Evolutionary conservation across 2,113 vertebrate species (phyloP).

Genomic region (Hypomesus transpacificus): DNA sequence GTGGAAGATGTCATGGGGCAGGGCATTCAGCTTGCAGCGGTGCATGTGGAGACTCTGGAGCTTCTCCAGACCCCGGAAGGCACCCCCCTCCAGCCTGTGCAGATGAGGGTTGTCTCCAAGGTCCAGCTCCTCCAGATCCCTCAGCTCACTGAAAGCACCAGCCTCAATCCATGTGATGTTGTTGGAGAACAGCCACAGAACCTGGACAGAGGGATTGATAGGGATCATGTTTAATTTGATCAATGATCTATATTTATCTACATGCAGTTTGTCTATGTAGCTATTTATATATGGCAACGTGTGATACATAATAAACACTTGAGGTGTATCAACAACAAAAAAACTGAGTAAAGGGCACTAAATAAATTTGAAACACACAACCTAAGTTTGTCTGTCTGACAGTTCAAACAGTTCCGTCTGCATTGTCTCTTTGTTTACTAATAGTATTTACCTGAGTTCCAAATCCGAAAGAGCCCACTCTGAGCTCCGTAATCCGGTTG

Average conservation of each 20-base stretch:
- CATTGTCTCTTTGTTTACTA: too few relatives aligned
- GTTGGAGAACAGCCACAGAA: slow-evolving; percentile 97
- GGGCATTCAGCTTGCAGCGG: slow-evolving; percentile 86
- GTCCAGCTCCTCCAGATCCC: slow-evolving; percentile 94
- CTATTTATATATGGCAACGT: too few relatives aligned
- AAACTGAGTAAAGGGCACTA: too few relatives aligned
- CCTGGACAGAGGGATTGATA: slow-evolving; percentile 44
- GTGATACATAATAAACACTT: too few relatives aligned
- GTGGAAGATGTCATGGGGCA: slow-evolving; percentile 88
- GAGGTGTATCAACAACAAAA: too few relatives aligned
- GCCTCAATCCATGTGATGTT: slow-evolving; percentile 94
- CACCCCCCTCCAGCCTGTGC: slow-evolving; percentile 85
- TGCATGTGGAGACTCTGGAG: slow-evolving; percentile 96
- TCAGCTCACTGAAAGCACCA: slow-evolving; percentile 90
- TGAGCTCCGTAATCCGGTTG: slow-evolving; percentile 91
- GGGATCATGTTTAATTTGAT: not conserved
- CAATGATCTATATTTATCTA: slow-evolving; percentile 4
- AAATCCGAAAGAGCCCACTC: slow-evolving; percentile 91
- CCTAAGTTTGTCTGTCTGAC: too few relatives aligned
- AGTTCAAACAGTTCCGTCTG: too few relatives aligned
- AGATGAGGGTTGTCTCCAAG: slow-evolving; percentile 91
- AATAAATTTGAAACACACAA: too few relatives aligned
- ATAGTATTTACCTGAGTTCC: slow-evolving; percentile 74
- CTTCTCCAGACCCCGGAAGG: slow-evolving; percentile 90
- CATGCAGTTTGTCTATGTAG: not conserved